A percentile compares a stretch with the other conserved stretches of the same genome.
Conservation (phyloP, 2,888 invertebrate species). For the Drosophila melanosoma region DNA sequence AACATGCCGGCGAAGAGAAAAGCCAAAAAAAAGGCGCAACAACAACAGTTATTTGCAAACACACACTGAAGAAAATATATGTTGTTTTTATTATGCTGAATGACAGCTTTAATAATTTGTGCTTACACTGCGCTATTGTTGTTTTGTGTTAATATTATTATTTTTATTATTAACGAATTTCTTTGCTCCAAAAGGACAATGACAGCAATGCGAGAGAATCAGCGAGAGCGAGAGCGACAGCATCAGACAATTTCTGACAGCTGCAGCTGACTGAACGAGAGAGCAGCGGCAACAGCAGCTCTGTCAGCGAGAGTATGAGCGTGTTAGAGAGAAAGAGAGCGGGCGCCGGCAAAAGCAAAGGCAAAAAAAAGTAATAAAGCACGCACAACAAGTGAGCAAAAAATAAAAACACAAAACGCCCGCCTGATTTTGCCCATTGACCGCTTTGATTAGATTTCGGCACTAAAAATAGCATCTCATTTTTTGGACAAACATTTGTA, state of each 20-base stretch:
- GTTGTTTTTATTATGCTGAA: conserved; percentile 12
- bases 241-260: conserved; percentile 36
- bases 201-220: conserved; percentile 32
- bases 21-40: conserved; percentile 8
- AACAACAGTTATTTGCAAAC: conserved; percentile 22
- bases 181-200: conserved; percentile 53
- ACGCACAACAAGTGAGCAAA: conserved; percentile 72
- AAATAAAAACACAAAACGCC: conserved; percentile 26
- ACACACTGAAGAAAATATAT: background rate
- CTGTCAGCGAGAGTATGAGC: conserved; percentile 12
- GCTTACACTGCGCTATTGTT: conserved; percentile 44
- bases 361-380: conserved; percentile 11
- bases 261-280: conserved; percentile 27
- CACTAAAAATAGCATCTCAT: conserved; percentile 28
- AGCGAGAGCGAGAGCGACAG: conserved; percentile 22
- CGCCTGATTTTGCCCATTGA: conserved; percentile 27
- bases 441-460: conserved; percentile 40
- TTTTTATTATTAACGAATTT: conserved; percentile 38
- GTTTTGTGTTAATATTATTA: conserved; percentile 41
- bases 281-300: background rate
- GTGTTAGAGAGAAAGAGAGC: conserved; percentile 9
- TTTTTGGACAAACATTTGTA: conserved; percentile 19
- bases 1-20: conserved; percentile 25
- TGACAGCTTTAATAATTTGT: conserved; percentile 30
- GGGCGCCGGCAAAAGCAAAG: conserved; percentile 45